phyloP scores from a whole-genome alignment of 2,888 invertebrate genomes.

The Cataglyphis albicans region DNA sequence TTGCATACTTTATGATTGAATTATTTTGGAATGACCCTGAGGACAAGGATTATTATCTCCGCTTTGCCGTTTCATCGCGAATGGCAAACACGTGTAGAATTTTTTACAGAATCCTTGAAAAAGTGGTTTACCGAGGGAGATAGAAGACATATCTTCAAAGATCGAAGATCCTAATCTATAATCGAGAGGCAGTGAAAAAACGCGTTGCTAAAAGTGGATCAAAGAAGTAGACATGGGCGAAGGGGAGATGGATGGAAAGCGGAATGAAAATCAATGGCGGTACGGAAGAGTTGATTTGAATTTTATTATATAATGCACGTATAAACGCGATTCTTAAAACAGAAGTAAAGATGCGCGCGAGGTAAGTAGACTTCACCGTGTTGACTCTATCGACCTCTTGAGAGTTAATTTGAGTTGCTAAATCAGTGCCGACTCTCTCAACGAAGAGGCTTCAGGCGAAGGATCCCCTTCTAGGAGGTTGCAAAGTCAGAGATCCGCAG shows the following conservation, averaged over 20 bases:
- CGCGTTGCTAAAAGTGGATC: not conserved
- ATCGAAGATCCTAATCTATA: conserved; percentile 21
- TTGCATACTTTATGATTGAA: conserved; percentile 26
- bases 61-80: not conserved
- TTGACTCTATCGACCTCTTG: conserved; percentile 21
- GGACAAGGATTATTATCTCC: not conserved
- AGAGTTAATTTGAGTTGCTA: conserved; percentile 29
- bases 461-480: not conserved
- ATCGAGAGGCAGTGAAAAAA: not conserved
- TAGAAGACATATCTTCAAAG: conserved; percentile 13
- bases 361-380: not conserved
- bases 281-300: conserved; percentile 21
- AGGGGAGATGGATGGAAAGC: not conserved
- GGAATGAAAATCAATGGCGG: conserved; percentile 9
- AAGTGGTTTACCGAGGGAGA: conserved; percentile 4
- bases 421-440: not conserved
- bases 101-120: not conserved
- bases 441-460: not conserved
- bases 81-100: conserved; percentile 14
- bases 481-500: conserved; percentile 16
- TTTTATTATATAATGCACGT: conserved; percentile 27
- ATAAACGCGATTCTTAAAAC: not conserved
- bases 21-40: conserved; percentile 3
- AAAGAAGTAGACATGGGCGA: not conserved
- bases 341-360: not conserved